These are phyloP conservation scores for Balanococcus diminutus DNA, from an alignment of 2,888 invertebrate genomes.

Conservation along the genomic window DNA sequence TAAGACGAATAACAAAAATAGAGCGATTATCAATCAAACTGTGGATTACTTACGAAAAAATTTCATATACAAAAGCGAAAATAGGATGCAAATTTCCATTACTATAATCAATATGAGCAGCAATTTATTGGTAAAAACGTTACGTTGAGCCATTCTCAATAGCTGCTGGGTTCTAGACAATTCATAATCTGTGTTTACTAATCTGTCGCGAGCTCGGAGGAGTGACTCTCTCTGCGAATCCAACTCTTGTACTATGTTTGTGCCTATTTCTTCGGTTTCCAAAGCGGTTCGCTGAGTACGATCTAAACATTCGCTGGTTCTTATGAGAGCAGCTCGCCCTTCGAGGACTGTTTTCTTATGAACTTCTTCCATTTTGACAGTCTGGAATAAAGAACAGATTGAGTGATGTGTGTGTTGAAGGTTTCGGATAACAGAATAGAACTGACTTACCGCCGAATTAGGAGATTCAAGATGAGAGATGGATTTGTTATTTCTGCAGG, in stretches of 20 bases:
- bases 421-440: neutral
- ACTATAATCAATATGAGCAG: slow-evolving; percentile 76
- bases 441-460: neutral
- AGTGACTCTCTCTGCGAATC: slow-evolving; percentile 78
- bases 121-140: slow-evolving; percentile 77
- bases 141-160: slow-evolving; percentile 49
- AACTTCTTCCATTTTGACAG: slow-evolving; percentile 43
- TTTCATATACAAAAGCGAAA: slow-evolving; percentile 37
- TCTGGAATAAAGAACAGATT: neutral
- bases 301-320: slow-evolving; percentile 70
- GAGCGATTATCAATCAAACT: neutral
- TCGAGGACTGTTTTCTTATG: slow-evolving; percentile 60
- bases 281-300: slow-evolving; percentile 76
- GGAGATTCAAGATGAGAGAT: neutral
- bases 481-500: neutral
- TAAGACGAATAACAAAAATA: neutral
- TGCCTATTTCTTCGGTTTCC: slow-evolving; percentile 81
- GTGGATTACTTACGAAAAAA: neutral
- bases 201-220: slow-evolving; percentile 69
- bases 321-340: slow-evolving; percentile 66
- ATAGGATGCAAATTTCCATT: slow-evolving; percentile 64
- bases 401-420: neutral
- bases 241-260: slow-evolving; percentile 76
- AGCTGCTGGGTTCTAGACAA: slow-evolving; percentile 66
- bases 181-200: slow-evolving; percentile 75